Evolutionary conservation across 2,797 vertebrate genomes (phyloP).

Genomic region (Mastacembelus armatus): DNA sequence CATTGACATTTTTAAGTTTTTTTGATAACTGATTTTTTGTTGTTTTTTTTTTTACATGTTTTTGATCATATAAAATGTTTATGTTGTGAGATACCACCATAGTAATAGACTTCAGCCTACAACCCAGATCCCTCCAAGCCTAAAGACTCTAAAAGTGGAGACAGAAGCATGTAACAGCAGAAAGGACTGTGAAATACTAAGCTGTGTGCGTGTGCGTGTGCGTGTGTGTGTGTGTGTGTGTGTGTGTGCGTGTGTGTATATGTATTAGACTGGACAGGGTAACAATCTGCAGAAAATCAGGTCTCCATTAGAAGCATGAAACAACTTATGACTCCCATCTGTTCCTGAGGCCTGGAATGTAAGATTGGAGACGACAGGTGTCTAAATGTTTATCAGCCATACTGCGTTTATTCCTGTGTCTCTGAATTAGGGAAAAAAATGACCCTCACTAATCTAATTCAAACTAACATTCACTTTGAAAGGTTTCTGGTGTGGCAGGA

Average conservation of each 20-base stretch:
- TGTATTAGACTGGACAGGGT: slow-evolving; percentile 38
- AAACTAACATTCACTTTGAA: slow-evolving; percentile 81
- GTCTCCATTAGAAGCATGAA: slow-evolving; percentile 76
- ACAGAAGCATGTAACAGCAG: slow-evolving; percentile 46
- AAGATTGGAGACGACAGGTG: slow-evolving; percentile 84
- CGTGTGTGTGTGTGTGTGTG: slow-evolving; percentile 21
- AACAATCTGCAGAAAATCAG: slow-evolving; percentile 80
- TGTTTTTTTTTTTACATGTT: too few species aligned
- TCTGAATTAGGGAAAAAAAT: slow-evolving; percentile 76
- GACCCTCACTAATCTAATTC: slow-evolving; percentile 81
- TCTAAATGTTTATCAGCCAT: slow-evolving; percentile 85
- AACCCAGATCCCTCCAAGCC: neutral
- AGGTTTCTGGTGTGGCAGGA: slow-evolving; percentile 66
- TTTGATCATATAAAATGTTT: too few species aligned
- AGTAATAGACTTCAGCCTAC: neutral
- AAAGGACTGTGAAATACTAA: slow-evolving; percentile 42
- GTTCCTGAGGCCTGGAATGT: slow-evolving; percentile 67
- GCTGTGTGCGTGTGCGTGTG: slow-evolving; percentile 17
- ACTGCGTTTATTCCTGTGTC: slow-evolving; percentile 78
- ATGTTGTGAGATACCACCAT: neutral
- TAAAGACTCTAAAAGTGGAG: neutral
- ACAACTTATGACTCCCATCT: slow-evolving; percentile 80
- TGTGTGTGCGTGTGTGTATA: slow-evolving; percentile 19
- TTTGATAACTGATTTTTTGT: too few species aligned
- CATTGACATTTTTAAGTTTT: too few species aligned